Evolutionary conservation across 2,888 invertebrate genomes (phyloP), one percentile per base, ranked within the genome.

Genomic region (Amitus sp.): DNA sequence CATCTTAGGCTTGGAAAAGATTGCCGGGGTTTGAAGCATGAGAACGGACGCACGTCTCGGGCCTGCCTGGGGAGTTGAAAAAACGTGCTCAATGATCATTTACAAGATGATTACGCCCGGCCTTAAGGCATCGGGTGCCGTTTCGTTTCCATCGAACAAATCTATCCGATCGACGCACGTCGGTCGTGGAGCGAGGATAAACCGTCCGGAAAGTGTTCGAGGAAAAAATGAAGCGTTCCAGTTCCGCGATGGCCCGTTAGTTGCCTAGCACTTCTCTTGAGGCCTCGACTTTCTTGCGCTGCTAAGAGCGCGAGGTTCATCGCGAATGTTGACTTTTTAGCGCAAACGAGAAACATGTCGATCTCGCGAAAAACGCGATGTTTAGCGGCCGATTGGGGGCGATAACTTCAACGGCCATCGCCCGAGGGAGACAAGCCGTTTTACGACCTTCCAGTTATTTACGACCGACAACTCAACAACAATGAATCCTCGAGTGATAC

Each of bases 31-130:
- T 50, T 63, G 47, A 47, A 19, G 33, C 33, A 40, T 49, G 34
- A 30, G 43, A 46, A 52, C 54, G 49, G 49, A 18, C 15, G 52
- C 46, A 23, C 42, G 53, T 52, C 56, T 10, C 50, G 49, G n/a
- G 5, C 17, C 46, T 15, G 46, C 37, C n/a, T n/a, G n/a, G n/a
- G n/a, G 54, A 47, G 40, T 42, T 20, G 30, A 42, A 49, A 55
- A 43, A 49, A 48, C 34, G 48, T 17, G 42, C 46, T 34, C 59
- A 39, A 30, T 23, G 55, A 65, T 67, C 67, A 61, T 66, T 70
- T 65, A 67, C 62, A 65, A 66, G 68, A 69, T 70, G 66, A 66
- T 70, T 67, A 66, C 57, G 62, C 45, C 37, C 30, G 39, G 30
- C 47, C 45, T 39, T 52, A 54, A 58, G 43, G 28, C 49, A 43